Percentiles rank a stretch among this genome's conserved stretches.
phyloP scores from a whole-genome alignment of 2,888 invertebrate species.

The Andrena trimmerana region DNA sequence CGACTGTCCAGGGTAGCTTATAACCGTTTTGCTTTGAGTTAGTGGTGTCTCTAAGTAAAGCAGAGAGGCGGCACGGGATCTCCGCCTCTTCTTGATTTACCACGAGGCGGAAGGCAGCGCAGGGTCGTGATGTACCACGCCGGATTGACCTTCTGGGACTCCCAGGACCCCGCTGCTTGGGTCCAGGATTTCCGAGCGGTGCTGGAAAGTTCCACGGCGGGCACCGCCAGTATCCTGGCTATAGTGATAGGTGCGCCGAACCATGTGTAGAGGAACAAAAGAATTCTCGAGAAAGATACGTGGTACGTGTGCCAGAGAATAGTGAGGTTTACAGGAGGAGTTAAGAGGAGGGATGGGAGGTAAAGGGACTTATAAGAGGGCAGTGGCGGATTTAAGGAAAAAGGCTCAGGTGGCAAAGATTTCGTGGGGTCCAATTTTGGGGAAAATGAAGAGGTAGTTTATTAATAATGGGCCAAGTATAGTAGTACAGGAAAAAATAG shows the following conservation, averaged over 20 bases:
- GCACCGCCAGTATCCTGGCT: conserved; percentile 4
- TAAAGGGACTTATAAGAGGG: too few species aligned
- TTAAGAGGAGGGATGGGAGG: too few species aligned
- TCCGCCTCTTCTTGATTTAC: conserved; percentile 63
- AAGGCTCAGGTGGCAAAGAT: too few species aligned
- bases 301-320: too few species aligned
- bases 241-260: conserved; percentile 20
- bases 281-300: too few species aligned
- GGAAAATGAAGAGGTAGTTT: too few species aligned
- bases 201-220: conserved; percentile 33
- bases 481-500: too few species aligned
- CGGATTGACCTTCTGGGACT: conserved; percentile 61
- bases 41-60: conserved; percentile 36
- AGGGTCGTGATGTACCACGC: conserved; percentile 57
- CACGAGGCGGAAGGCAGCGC: conserved; percentile 58
- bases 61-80: conserved; percentile 37
- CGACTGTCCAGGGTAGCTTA: background rate
- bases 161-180: conserved; percentile 59
- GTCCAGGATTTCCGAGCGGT: conserved; percentile 57
- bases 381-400: too few species aligned
- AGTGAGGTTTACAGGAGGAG: too few species aligned
- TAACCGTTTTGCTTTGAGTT: conserved; percentile 41
- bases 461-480: too few species aligned
- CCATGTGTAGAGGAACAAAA: too few species aligned
- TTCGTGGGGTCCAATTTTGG: too few species aligned